These are phyloP conservation scores for Tanytarsus gracilentus DNA, from an alignment of 2,888 invertebrate genomes.

Conservation along the genomic window DNA sequence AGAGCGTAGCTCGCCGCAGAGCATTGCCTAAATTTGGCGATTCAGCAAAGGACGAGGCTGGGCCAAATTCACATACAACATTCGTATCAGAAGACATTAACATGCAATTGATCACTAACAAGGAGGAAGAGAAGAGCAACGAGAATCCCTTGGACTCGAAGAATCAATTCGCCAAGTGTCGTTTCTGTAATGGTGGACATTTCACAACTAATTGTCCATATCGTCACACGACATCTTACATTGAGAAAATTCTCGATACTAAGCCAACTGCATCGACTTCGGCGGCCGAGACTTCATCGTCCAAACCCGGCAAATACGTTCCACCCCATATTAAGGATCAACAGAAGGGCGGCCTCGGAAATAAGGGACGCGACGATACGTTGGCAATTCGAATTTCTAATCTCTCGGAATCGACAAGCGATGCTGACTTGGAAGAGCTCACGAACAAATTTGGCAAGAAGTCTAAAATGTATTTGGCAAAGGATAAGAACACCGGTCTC, in stretches of 20 bases:
- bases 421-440: constrained; percentile 89
- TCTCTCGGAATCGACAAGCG: constrained; percentile 89
- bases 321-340: constrained; percentile 86
- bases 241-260: constrained; percentile 52
- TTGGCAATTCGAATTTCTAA: constrained; percentile 96
- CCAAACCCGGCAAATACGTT: constrained; percentile 58
- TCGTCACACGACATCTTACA: constrained; percentile 77
- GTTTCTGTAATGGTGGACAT: constrained; percentile 91
- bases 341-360: constrained; percentile 56
- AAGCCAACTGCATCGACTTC: constrained; percentile 43
- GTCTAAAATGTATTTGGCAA: constrained; percentile 89
- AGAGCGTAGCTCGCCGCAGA: constrained; percentile 86
- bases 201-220: constrained; percentile 98
- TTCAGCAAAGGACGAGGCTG: constrained; percentile 83
- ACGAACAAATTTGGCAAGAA: constrained; percentile 91
- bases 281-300: constrained; percentile 29
- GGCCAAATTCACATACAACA: constrained; percentile 96
- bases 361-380: constrained; percentile 64
- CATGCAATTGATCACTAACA: constrained; percentile 85
- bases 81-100: constrained; percentile 91
- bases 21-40: constrained; percentile 95
- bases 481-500: constrained; percentile 79
- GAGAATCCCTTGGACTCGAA: constrained; percentile 81
- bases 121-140: constrained; percentile 80
- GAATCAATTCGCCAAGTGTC: constrained; percentile 60